Conservation (phyloP, 2,888 invertebrate genomes). For the Pelosia muscerda region DNA sequence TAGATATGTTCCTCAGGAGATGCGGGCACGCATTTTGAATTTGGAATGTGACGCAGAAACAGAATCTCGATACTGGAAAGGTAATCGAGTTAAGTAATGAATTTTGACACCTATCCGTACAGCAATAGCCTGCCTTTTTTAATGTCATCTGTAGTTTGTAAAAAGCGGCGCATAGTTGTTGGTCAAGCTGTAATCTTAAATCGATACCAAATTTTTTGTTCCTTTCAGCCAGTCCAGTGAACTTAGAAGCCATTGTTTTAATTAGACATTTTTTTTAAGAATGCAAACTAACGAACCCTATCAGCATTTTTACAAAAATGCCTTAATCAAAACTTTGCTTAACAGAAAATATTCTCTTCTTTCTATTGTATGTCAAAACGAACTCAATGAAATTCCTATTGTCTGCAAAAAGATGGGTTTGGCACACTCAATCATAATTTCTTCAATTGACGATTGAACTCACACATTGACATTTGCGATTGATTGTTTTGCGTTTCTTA, state of each 20-base stretch:
- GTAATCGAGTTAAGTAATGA: no score
- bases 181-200: no score
- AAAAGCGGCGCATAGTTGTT: no score
- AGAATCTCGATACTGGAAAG: no score
- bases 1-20: no score
- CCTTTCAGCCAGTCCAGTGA: no score
- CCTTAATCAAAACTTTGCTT: neutral
- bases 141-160: no score
- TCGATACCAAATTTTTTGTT: no score
- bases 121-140: no score
- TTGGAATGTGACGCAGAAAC: neutral
- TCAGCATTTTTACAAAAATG: neutral
- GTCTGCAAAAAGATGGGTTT: neutral
- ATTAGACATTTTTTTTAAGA: neutral
- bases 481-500: constrained; percentile 22
- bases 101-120: no score
- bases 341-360: neutral
- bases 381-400: neutral
- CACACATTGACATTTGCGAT: constrained; percentile 16
- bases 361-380: neutral
- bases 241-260: neutral
- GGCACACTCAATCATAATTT: constrained; percentile 1
- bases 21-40: no score
- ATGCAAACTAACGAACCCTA: neutral
- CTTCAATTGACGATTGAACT: constrained; percentile 15